Base-by-base conservation (phyloP, 2,888 invertebrate species). In the Nephrocerus scutellatus region DNA sequence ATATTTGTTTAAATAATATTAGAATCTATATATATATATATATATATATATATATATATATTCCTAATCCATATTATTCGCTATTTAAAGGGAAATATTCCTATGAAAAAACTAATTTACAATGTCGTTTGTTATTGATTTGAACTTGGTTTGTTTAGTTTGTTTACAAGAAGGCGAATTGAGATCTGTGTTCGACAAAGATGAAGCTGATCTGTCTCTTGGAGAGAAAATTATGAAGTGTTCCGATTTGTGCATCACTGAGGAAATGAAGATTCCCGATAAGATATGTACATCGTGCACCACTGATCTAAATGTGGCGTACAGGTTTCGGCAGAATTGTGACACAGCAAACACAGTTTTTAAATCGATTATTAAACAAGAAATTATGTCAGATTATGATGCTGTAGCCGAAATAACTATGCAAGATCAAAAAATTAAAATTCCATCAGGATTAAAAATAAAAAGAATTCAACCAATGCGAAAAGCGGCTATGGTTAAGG, bases 141-240 rank as follows among this genome's bases (percentile, higher is more conserved):
- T 66, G 52, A 57, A 59, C 47, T 46, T 53, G 25, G 63, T 66
- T 14, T 68, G 68, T 36, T 46, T 66, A 7, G 51, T 68, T 28
- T 68, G 68, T 36, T 48, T 68, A 31, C 57, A 59, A 41, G 57
- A 59, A 33, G 53, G 57, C 6, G 56, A 59, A 7, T 52, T 57
- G 39, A 52, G 51, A 10, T 55, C 60, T 5, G 53, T 68, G 10
- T 68, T 56, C 32, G 52, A 57, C 9, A 53, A 52, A 21, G 61
- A 62, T 30, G 41, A 44, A 6, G 56, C 50, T 2, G 52, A 56
- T 9, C 39, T 62, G 28, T 49, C 48, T 7, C 57, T 64, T 30
- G 53, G 57, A 10, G 66, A 67, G 3, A 69, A 66, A 46, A 66
- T 68, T 24, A 55, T 60, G 33, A 47, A 50, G 30, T 63, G 66